A percentile compares a stretch with the other conserved stretches of the same genome.
Conservation (phyloP, 2,797 vertebrate genomes). For the Ammospiza maritima region DNA sequence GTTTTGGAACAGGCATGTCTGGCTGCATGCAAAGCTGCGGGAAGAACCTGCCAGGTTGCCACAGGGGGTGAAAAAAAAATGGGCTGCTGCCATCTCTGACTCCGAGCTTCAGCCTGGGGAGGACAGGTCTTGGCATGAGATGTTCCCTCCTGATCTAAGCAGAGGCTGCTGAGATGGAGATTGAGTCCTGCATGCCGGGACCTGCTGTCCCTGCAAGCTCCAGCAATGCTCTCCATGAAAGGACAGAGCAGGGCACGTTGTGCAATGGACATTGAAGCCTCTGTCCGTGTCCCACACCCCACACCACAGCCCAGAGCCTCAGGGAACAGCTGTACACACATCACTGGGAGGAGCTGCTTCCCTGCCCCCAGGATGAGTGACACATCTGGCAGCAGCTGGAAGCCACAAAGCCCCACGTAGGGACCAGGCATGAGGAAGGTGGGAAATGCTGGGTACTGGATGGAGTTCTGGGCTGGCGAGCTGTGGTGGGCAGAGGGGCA, state of each 20-base stretch:
- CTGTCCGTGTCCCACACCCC: neutral
- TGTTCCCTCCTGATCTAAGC: slow-evolving; percentile 1
- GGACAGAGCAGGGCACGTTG: neutral
- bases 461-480: neutral
- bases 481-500: neutral
- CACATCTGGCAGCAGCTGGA: slow-evolving; percentile 25
- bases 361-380: neutral
- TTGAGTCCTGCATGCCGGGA: neutral
- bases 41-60: neutral
- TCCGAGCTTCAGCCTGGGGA: slow-evolving; percentile 8
- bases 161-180: slow-evolving; percentile 14
- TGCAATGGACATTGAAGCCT: neutral
- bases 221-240: neutral
- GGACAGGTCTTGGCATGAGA: slow-evolving; percentile 60
- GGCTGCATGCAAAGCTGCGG: neutral
- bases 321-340: neutral
- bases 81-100: slow-evolving; percentile 18
- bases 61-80: slow-evolving; percentile 5
- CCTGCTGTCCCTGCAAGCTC: slow-evolving; percentile 40
- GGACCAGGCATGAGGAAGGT: neutral
- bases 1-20: slow-evolving; percentile 9
- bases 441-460: neutral
- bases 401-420: fast-evolving
- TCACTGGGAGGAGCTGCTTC: neutral
- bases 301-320: neutral